Percentiles rank a stretch among this genome's conserved stretches.
Conservation (phyloP, 2,888 invertebrate genomes). For the Megalurothrips usitatus region DNA sequence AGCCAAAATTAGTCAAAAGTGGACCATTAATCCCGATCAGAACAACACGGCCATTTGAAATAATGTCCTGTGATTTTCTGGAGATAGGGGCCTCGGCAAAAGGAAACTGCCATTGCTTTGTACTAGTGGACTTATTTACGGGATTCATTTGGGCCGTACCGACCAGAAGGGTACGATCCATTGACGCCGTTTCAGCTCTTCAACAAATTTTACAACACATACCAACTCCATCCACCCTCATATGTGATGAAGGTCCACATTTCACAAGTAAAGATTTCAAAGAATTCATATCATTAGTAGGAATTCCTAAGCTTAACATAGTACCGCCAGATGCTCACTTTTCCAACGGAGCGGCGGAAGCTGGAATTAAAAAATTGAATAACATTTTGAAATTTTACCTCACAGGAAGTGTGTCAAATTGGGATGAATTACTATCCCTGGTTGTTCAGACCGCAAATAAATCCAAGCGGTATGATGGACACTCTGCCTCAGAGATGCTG, state of each 20-base stretch:
- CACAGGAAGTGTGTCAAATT: not conserved
- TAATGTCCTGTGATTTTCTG: not conserved
- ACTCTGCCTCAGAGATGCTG: not conserved
- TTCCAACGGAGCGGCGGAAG: too few species aligned
- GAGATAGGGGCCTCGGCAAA: too few species aligned
- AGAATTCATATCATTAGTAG: not conserved
- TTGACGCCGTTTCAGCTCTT: not conserved
- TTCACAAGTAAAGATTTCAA: not conserved
- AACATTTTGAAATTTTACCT: not conserved
- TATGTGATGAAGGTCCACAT: not conserved
- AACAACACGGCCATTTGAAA: not conserved
- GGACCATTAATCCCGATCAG: not conserved
- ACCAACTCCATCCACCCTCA: not conserved
- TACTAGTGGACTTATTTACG: too few species aligned
- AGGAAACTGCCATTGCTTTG: too few species aligned
- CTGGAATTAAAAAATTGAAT: not conserved
- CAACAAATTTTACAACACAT: not conserved
- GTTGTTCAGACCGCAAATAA: too few species aligned
- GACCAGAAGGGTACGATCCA: not conserved
- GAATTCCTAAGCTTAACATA: too few species aligned
- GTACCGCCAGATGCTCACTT: too few species aligned
- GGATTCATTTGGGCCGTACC: not conserved
- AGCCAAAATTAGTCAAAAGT: not conserved
- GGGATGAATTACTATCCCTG: not conserved
- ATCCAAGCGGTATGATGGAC: too few species aligned